These are phyloP conservation scores for Huso huso DNA, from an alignment of 2,797 vertebrate genomes.

Conservation along the genomic window DNA sequence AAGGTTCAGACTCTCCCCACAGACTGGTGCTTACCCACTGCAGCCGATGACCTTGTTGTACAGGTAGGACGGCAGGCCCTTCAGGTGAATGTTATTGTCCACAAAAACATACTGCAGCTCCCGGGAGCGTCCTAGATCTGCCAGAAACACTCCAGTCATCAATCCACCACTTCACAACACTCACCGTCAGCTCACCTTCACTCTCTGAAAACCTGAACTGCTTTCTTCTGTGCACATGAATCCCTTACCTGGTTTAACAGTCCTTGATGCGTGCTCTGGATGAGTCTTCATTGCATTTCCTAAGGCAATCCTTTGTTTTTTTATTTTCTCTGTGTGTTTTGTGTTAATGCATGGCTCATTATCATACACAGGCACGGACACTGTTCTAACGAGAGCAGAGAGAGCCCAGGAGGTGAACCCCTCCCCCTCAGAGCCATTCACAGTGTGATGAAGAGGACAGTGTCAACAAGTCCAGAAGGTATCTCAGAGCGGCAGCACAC, in stretches of 20 bases:
- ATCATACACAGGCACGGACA: slow-evolving; percentile 30
- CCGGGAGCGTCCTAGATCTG: slow-evolving; percentile 91
- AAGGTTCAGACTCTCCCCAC: neutral
- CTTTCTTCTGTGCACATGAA: neutral
- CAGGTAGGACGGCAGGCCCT: slow-evolving; percentile 72
- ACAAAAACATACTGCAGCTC: slow-evolving; percentile 88
- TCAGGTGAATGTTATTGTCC: slow-evolving; percentile 85
- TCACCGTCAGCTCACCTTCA: slow-evolving; percentile 53
- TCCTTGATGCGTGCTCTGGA: neutral
- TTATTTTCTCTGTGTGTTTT: neutral
- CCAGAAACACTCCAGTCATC: slow-evolving; percentile 40
- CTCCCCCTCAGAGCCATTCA: slow-evolving; percentile 12
- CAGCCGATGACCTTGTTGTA: slow-evolving; percentile 90
- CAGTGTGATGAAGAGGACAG: neutral
- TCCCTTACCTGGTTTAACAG: too few relatives aligned
- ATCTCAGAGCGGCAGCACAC: neutral
- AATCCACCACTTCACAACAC: slow-evolving; percentile 43
- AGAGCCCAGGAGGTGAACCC: neutral
- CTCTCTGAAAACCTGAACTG: slow-evolving; percentile 30
- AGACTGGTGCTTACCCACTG: slow-evolving; percentile 58
- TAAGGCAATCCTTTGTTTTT: neutral
- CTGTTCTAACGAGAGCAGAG: neutral
- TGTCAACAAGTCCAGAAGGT: neutral
- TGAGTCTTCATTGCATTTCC: neutral
- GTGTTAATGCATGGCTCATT: slow-evolving; percentile 48